These are phyloP conservation scores for Theocolax elegans DNA, from an alignment of 1,140 invertebrate genomes.

Conservation along the genomic window DNA sequence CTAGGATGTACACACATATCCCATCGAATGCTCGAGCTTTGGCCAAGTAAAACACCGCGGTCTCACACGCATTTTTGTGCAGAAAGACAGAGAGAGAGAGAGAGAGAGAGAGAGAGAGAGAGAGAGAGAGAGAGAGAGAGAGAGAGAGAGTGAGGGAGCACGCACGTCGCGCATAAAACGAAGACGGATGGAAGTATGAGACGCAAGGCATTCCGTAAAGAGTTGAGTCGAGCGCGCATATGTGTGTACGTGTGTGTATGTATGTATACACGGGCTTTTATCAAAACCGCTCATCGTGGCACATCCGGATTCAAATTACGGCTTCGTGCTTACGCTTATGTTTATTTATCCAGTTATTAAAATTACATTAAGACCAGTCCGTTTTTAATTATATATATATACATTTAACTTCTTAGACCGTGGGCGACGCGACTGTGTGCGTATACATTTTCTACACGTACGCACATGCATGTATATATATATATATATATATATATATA, in stretches of 20 bases:
- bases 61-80: too few species aligned
- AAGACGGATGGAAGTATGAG: constrained; percentile 51
- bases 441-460: background rate
- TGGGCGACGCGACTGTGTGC: background rate
- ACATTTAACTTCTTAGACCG: constrained; percentile 34
- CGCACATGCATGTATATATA: background rate
- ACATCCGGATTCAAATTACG: constrained; percentile 67
- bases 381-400: constrained; percentile 53
- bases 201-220: constrained; percentile 48
- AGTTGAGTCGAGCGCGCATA: background rate
- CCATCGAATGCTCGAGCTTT: background rate
- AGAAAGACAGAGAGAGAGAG: too few species aligned
- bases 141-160: too few species aligned
- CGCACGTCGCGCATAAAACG: constrained; percentile 27
- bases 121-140: too few species aligned
- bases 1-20: too few species aligned
- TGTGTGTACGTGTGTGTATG: background rate
- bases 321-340: constrained; percentile 61
- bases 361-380: constrained; percentile 60
- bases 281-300: constrained; percentile 63
- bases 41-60: too few species aligned
- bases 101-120: too few species aligned
- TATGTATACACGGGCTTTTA: constrained; percentile 50
- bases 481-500: too few species aligned
- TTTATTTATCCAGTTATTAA: constrained; percentile 68